Percentiles rank a stretch among this genome's conserved stretches.
These are phyloP conservation scores for Fregetta grallaria DNA, from an alignment of 2,113 vertebrate species.

Conservation along the genomic window DNA sequence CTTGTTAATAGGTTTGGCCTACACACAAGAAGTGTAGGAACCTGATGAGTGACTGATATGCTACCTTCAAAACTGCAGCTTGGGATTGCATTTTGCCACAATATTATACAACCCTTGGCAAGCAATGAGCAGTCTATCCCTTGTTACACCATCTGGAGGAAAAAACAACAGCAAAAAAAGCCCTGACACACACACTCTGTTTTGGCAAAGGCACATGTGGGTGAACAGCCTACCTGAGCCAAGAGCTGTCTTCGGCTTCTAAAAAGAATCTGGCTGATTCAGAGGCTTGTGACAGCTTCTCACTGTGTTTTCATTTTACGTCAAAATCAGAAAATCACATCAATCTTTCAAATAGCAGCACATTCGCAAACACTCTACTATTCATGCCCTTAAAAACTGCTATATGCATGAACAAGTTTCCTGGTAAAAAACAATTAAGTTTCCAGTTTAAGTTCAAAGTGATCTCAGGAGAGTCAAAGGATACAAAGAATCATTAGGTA, in stretches of 20 bases:
- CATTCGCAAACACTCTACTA: background rate
- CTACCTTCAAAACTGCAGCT: background rate
- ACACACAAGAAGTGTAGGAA: background rate
- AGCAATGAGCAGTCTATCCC: background rate
- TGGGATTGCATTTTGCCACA: constrained; percentile 6
- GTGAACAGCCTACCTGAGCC: constrained; percentile 37
- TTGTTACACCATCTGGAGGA: constrained; percentile 4
- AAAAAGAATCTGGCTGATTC: constrained; percentile 34
- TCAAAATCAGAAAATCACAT: constrained; percentile 42
- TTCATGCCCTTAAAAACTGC: background rate
- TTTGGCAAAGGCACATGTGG: constrained; percentile 4
- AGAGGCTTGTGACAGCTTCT: constrained; percentile 20
- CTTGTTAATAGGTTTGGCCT: background rate
- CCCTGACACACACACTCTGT: background rate
- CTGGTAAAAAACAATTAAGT: background rate
- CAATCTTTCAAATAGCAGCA: background rate
- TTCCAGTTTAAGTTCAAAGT: background rate
- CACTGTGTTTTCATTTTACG: constrained; percentile 15
- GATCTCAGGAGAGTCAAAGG: background rate
- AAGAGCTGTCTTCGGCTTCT: constrained; percentile 35
- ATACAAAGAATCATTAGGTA: background rate
- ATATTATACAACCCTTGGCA: background rate
- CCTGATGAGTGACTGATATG: background rate
- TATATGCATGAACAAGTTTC: background rate
- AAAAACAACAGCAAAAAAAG: background rate